Evolutionary conservation across 2,113 vertebrate genomes (phyloP), one percentile per base, ranked within the genome.

Genomic region (Potamarius usumacintae): DNA sequence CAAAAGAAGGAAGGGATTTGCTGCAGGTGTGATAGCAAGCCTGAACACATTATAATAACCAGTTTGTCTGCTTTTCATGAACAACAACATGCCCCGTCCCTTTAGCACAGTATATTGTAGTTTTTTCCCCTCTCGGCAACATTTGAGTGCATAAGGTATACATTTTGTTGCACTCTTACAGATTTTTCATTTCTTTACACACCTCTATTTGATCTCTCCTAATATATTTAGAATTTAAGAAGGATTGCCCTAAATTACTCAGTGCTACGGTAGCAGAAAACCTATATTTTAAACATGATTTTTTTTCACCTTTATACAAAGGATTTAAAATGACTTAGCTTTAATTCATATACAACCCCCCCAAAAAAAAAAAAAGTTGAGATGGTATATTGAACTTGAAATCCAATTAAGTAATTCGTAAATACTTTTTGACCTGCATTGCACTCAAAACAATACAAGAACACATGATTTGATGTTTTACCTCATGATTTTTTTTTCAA

Each of bases 31-130:
- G 90, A 80, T 55, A 82, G 81, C 89, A 83, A 88, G 90, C 78
- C 86, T 86, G 78, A 86, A 92, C 90, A 53, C 65, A 65, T 92
- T 91, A 89, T 89, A 90, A 74, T 82, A 90, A 92, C 85, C 78
- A 86, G 89, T 88, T 71, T 0, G 57, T 74, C 79, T 74, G 62
- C 88, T 85, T 22, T 86, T 91, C 50, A 79, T 58, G 65, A 90
- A 48, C 79, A 60, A 85, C 86, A 89, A 20, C 71, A 82, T 50
- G 11, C 57, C n/a, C n/a, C 57, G 60, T 86, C n/a, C 58, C 58
- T 76, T 78, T 48, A 62, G 30, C 42, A 78, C 53, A 77, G 6
- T 48, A 52, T 12, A 50, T 42, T 42, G 42, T 42, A 5, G 22
- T 63, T 42, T 78, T 74, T 12, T 25, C 17, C 22, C 12, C 50